Base-by-base conservation (phyloP, 2,113 vertebrate species). In the Tachycineta bicolor region DNA sequence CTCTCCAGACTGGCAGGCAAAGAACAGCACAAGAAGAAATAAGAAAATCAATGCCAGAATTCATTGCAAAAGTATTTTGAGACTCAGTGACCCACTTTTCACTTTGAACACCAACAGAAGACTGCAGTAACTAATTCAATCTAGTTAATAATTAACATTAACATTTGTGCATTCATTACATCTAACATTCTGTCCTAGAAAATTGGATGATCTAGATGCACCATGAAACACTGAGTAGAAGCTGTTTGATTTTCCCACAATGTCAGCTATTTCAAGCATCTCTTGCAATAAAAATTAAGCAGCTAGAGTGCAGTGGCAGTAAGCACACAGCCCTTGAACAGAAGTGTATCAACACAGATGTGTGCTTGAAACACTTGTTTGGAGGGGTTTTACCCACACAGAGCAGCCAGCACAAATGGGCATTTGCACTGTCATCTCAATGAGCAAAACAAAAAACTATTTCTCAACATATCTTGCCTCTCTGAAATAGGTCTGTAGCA, bases 141-240 rank as follows among this genome's bases (percentile, higher is more conserved):
- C 85, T 88, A 88, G 88, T 93, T 90, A 90, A 97, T 95, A 39
- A 96, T 97, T 96, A 97, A 80, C 69, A 56, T 59, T 82, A 96
- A 80, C 65, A 62, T 71, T 87, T 60, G 81, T 93, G 77, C 81
- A 89, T 82, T 87, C 65, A 75, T 44, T 70, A 83, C 39, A 83
- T 52, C 39, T 46, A 65, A 83, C 8, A 1, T 58, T 95, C 85
- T 50, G 43, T 58, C 93, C 86, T 39, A 96, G 82, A 94, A 94
- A 97, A 93, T 39, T 14, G 34, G 47, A 86, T 90, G 68, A 88
- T 88, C 46, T 74, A 46, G 37, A 76, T n/a, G 70, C 29, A 89
- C 33, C 47, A 70, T 2, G 4, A 93, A 49, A 58, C 37, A 63
- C 14, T 0, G 14, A 74, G 73, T 4, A 73, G 88, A 79, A 91